Evolutionary conservation across 2,113 vertebrate genomes (phyloP).

Genomic region (Pandion haliaetus): DNA sequence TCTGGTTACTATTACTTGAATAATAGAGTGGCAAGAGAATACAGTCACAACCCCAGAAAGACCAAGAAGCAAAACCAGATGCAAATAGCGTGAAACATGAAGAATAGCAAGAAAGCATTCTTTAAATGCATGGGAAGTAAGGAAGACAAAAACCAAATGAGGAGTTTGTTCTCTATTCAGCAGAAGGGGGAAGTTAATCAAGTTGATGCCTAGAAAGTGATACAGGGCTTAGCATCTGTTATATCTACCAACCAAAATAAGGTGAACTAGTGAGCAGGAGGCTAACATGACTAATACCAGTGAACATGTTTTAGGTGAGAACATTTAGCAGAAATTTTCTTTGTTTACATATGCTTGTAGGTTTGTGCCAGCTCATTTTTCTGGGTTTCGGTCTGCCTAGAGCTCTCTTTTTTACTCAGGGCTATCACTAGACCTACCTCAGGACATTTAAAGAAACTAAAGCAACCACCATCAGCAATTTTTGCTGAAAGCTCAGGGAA

Average conservation of each 20-base stretch:
- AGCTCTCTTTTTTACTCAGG: not conserved
- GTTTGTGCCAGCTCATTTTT: not conserved
- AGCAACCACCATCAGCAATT: not conserved
- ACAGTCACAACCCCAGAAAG: not conserved
- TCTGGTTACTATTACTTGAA: not conserved
- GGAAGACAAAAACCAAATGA: not conserved
- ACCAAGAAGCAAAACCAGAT: not conserved
- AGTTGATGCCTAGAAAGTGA: not conserved
- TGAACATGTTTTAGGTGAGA: not conserved
- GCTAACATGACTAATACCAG: not conserved
- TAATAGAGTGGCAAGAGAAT: not conserved
- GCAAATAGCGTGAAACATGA: not conserved
- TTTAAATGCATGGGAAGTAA: not conserved
- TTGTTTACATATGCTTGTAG: not conserved
- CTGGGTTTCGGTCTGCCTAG: not conserved
- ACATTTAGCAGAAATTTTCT: not conserved
- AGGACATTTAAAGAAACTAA: not conserved
- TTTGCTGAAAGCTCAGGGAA: not conserved
- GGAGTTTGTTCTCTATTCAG: not conserved
- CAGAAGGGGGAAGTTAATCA: not conserved
- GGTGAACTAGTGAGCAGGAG: not conserved
- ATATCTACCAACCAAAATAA: not conserved
- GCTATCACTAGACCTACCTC: not conserved
- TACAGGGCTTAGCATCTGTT: not conserved
- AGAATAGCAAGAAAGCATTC: not conserved